Percentiles rank a stretch among this genome's conserved stretches.
phyloP scores from a whole-genome alignment of 2,888 invertebrate species.

The Gryllus longicercus region DNA sequence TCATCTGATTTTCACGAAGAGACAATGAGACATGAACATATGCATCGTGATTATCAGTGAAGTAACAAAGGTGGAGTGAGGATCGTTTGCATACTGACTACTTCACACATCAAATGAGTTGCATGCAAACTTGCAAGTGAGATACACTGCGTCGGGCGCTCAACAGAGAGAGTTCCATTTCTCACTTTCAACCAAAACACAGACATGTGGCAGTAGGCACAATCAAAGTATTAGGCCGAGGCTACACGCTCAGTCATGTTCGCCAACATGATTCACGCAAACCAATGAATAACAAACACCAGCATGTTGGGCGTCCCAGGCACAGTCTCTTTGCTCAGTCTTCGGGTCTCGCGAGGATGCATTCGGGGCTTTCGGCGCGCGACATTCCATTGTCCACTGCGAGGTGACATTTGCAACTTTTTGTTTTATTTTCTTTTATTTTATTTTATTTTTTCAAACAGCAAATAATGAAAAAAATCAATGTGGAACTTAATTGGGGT shows the following conservation, averaged over 20 bases:
- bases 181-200: slow-evolving; percentile 11
- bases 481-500: too few relatives aligned
- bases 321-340: background rate
- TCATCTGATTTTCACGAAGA: slow-evolving; percentile 9
- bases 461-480: too few relatives aligned
- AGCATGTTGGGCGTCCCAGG: background rate
- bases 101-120: background rate
- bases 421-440: too few relatives aligned
- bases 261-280: background rate
- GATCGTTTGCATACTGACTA: background rate
- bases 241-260: slow-evolving; percentile 6
- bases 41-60: slow-evolving; percentile 8
- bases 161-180: background rate
- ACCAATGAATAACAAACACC: background rate
- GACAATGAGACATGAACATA: background rate
- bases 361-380: too few relatives aligned
- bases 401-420: too few relatives aligned
- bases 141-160: background rate
- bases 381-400: too few relatives aligned
- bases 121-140: slow-evolving; percentile 17
- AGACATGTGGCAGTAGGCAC: slow-evolving; percentile 17
- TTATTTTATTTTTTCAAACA: too few relatives aligned
- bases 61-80: slow-evolving; percentile 4
- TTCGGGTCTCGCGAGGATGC: background rate
- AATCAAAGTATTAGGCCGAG: slow-evolving; percentile 7